Conservation (phyloP, 2,797 vertebrate species). For the Oreonectes daqikongensis region DNA sequence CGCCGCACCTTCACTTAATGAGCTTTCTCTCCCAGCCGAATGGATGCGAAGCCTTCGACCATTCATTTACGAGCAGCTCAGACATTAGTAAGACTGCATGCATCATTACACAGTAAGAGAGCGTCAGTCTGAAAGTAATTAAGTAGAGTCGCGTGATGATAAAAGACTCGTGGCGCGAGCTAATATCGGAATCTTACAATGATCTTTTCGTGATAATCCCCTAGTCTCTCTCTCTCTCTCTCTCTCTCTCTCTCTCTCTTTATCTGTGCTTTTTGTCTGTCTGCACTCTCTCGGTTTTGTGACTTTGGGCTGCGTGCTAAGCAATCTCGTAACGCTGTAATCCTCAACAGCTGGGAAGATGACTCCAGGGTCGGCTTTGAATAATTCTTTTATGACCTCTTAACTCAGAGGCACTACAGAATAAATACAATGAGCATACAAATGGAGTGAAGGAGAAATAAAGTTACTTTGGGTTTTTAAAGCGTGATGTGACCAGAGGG, state of each 20-base stretch:
- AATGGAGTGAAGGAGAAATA: background rate
- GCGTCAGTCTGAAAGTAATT: conserved; percentile 62
- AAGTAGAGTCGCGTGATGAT: conserved; percentile 61
- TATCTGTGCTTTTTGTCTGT: conserved; percentile 11
- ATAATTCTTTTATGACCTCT: conserved; percentile 16
- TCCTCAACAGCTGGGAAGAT: conserved; percentile 32
- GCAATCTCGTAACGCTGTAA: conserved; percentile 33
- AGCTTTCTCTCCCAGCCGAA: conserved; percentile 50
- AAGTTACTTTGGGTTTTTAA: background rate
- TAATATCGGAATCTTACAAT: conserved; percentile 51
- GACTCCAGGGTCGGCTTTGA: conserved; percentile 27
- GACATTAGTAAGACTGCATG: conserved; percentile 56
- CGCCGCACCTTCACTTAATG: conserved; percentile 51
- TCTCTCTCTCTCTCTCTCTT: conserved; percentile 3
- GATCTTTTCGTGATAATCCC: conserved; percentile 49
- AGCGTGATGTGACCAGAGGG: background rate
- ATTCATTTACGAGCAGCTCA: conserved; percentile 50
- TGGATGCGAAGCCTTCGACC: conserved; percentile 42
- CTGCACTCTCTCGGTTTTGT: background rate
- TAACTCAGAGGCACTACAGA: background rate
- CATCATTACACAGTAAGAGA: conserved; percentile 63
- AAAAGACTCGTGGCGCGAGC: conserved; percentile 47
- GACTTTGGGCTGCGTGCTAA: conserved; percentile 14
- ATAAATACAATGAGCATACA: conserved; percentile 5
- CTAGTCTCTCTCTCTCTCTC: background rate